Evolutionary conservation across 2,113 vertebrate genomes (phyloP).

Genomic region (Eulacestoma nigropectus): DNA sequence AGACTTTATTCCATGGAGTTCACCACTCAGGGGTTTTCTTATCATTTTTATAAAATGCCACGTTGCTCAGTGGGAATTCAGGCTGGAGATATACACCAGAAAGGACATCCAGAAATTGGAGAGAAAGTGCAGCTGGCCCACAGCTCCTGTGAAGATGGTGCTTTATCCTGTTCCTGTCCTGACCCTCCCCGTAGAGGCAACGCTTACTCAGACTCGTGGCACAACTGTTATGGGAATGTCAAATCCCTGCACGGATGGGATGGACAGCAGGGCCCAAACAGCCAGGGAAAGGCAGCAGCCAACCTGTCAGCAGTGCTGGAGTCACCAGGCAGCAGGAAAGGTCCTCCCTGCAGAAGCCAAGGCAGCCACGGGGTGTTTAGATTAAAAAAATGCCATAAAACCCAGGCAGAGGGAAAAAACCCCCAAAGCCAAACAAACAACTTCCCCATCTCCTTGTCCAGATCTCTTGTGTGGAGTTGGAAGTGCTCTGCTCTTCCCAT

Average conservation of each 20-base stretch:
- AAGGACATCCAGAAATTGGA: background rate
- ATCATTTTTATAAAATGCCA: too few species aligned
- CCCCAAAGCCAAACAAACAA: fast-evolving
- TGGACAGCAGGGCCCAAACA: background rate
- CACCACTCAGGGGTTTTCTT: background rate
- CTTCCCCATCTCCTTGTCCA: background rate
- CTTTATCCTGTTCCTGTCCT: background rate
- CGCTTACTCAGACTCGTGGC: fast-evolving
- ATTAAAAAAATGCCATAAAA: background rate
- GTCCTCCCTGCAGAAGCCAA: background rate
- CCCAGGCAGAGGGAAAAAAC: background rate
- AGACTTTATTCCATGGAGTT: background rate
- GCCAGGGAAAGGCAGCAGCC: background rate
- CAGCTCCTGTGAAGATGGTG: background rate
- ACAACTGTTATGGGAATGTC: background rate
- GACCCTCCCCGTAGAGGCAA: background rate
- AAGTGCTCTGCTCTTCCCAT: background rate
- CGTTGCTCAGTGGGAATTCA: background rate
- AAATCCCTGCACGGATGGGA: background rate
- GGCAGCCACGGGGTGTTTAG: background rate
- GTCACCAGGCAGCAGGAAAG: background rate
- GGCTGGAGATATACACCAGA: background rate
- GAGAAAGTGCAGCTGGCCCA: background rate
- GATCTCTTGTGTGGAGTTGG: background rate
- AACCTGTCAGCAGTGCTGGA: background rate